Base-by-base conservation (phyloP, 1,140 invertebrate genomes). In the Choristoneura fumiferana region DNA sequence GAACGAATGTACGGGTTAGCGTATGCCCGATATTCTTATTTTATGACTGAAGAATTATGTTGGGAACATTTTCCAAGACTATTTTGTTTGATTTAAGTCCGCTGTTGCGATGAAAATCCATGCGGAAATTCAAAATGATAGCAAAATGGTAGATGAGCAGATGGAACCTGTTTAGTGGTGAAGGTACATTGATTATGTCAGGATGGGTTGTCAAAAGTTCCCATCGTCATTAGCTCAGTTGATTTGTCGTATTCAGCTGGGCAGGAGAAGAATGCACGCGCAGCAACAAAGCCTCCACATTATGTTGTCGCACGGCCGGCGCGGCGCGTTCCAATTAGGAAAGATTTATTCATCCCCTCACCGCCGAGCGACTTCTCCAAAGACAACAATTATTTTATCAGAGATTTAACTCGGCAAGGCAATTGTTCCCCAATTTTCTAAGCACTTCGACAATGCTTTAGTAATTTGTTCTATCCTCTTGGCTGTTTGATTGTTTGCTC, bases 401-500 rank as follows among this genome's bases (percentile, higher is more conserved):
- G 71, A 80, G 73, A 78, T 79, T 84, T 80, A 78, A 83, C 73
- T 79, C 73, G 70, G 72, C 72, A 71, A 72, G 76, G 81, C 80
- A 76, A 82, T 81, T 84, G 77, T 80, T 76, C 72, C 73, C 73
- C 73, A 79, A 84, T 81, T 81, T 84, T 83, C 77, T 78, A 87
- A 82, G 81, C 81, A 83, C 75, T 73, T 83, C 66, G 63, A 81
- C 80, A 80, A 85, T 78, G 73, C 69, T 68, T 58, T 71, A 68
- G 78, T 81, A 78, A 84, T 86, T 86, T 84, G 80, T 80, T 79
- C 66, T 69, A 71, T 78, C 73, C 64, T 76, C 69, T 81, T 69
- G 67, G 69, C 63, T 77, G 70, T 78, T 75, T 77, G 66, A 70
- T 75, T 78, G 78, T 73, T 76, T 81, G 73, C 70, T 62, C 61